These are phyloP conservation scores for Xestia rhomboidea DNA, from an alignment of 2,888 invertebrate species.

Conservation along the genomic window DNA sequence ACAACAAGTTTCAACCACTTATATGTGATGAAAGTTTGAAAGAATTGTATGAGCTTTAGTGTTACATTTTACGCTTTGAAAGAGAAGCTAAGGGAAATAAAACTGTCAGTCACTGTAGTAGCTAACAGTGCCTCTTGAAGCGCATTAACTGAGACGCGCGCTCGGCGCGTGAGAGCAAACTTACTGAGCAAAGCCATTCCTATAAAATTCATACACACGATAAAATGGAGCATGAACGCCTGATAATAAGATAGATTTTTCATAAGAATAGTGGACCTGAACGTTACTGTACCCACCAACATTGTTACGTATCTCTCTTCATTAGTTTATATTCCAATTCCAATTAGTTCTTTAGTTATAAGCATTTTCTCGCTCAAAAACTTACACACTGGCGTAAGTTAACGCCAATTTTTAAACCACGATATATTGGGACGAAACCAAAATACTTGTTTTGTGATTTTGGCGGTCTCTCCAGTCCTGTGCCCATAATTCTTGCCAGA, in stretches of 20 bases:
- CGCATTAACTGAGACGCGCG: not conserved
- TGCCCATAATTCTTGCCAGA: too few relatives aligned
- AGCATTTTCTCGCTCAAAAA: too few relatives aligned
- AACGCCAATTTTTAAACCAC: too few relatives aligned
- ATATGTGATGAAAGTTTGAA: not conserved
- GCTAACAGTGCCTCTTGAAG: conserved; percentile 13
- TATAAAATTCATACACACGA: not conserved
- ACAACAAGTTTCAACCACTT: not conserved
- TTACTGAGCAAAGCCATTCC: not conserved
- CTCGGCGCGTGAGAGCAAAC: not conserved
- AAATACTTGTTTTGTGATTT: too few relatives aligned
- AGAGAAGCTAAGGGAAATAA: conserved; percentile 5
- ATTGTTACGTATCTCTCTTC: too few relatives aligned
- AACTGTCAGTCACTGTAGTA: not conserved
- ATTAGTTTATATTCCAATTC: too few relatives aligned
- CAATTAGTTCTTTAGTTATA: too few relatives aligned
- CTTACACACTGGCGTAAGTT: too few relatives aligned
- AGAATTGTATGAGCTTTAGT: not conserved
- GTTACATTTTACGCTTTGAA: conserved; percentile 11
- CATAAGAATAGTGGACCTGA: not conserved
- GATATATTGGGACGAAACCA: too few relatives aligned
- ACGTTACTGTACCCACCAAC: not conserved
- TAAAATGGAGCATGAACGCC: not conserved
- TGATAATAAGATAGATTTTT: not conserved
- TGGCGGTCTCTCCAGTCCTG: too few relatives aligned